A percentile compares a stretch with the other conserved stretches of the same genome.
Evolutionary conservation across 2,113 vertebrate genomes (phyloP).

Genomic region (Protobothrops flavoviridis): DNA sequence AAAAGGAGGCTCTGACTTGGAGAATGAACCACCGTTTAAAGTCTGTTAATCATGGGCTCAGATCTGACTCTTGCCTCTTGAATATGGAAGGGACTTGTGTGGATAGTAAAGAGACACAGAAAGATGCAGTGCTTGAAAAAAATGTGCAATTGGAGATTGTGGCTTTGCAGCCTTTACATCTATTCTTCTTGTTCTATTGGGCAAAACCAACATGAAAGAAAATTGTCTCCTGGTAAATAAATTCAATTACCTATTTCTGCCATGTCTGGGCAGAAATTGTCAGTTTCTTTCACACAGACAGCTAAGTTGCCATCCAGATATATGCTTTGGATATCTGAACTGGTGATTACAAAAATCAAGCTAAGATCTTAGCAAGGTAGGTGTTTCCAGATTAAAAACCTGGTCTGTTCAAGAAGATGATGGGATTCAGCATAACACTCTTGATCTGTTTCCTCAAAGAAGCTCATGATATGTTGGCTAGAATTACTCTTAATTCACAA

Average conservation of each 20-base stretch:
- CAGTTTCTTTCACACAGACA: background rate
- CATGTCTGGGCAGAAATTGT: background rate
- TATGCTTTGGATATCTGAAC: background rate
- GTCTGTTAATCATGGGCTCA: background rate
- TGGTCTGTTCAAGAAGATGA: background rate
- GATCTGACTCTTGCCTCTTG: background rate
- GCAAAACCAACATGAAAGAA: background rate
- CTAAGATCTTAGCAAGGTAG: background rate
- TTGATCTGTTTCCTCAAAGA: background rate
- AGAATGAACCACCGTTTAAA: background rate
- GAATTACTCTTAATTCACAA: background rate
- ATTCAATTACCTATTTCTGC: background rate
- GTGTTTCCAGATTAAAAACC: background rate
- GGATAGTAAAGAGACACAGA: background rate
- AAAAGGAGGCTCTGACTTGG: background rate
- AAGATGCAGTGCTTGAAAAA: background rate
- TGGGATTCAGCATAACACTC: background rate
- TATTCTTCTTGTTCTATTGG: background rate
- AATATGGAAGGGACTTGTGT: background rate
- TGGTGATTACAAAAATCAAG: background rate
- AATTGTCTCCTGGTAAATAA: background rate
- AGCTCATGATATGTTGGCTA: background rate
- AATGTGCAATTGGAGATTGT: background rate
- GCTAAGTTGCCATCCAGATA: background rate
- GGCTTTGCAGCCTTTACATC: background rate